These are phyloP conservation scores for Anseranas semipalmata DNA, from an alignment of 2,113 vertebrate species.

Conservation along the genomic window DNA sequence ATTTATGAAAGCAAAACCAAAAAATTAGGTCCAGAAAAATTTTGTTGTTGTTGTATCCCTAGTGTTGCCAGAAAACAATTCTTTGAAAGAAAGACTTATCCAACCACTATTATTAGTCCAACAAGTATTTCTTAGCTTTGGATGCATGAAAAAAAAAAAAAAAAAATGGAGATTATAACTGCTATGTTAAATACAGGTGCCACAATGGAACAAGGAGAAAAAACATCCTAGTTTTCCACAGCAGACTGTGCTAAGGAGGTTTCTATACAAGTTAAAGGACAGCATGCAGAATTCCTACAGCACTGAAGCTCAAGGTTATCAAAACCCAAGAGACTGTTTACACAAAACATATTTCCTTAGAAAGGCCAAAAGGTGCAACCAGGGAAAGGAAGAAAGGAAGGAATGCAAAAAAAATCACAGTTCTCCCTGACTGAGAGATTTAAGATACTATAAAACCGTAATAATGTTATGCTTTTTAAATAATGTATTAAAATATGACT, in stretches of 20 bases:
- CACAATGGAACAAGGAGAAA: neutral
- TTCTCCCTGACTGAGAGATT: neutral
- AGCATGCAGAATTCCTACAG: conserved; percentile 18
- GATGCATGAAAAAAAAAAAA: neutral
- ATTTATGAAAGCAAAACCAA: conserved; percentile 20
- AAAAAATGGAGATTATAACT: conserved; percentile 5
- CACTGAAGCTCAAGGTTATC: conserved; percentile 21
- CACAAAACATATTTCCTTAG: neutral
- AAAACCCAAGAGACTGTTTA: neutral
- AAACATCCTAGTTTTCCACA: neutral
- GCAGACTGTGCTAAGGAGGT: neutral
- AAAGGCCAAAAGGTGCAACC: neutral
- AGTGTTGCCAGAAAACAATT: neutral
- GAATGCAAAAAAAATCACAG: neutral
- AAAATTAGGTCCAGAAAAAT: neutral
- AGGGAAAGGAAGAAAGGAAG: neutral
- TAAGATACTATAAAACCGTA: neutral
- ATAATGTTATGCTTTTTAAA: neutral
- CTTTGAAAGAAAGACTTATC: neutral
- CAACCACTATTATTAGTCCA: neutral
- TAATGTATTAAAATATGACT: neutral
- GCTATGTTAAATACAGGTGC: conserved; percentile 9
- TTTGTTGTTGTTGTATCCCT: neutral
- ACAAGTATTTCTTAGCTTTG: conserved; percentile 3
- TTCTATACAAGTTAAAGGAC: neutral